Evolutionary conservation across 2,888 invertebrate genomes (phyloP), one percentile per base, ranked within the genome.

Genomic region (Zeuzera pyrina): DNA sequence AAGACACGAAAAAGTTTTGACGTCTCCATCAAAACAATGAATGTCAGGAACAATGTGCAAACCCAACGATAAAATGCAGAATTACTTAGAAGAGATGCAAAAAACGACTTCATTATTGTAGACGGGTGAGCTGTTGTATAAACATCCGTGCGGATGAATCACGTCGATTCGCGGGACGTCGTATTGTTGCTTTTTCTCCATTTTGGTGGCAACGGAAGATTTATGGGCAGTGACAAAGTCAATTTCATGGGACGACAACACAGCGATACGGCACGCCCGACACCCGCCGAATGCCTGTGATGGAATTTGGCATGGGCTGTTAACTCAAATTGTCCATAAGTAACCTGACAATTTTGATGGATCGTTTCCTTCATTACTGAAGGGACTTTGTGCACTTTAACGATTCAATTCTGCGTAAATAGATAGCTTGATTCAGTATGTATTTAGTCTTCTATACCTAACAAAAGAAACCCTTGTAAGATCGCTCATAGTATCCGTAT

Each of bases 221-320:
- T 81, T 81, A 81, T 73, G 70, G 61, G 45, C 66, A 67, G 68
- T 77, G 79, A 79, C 83, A 79, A 72, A 76, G 78, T 79, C 74
- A 73, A 81, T 81, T 79, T 79, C 65, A 71, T 65, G 78, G 72
- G 60, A 52, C 54, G 60, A 49, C 58, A 55, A 48, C 45, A 45
- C 42, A 44, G 52, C 47, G 68, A 71, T 71, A 67, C 52, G 67
- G 66, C 72, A 67, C 62, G 67, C 46, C 58, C 53, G 57, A 43
- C 42, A 49, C 50, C 49, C 47, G 46, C 35, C 42, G 45, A 42
- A 56, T 42, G 56, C 60, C 60, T 63, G 60, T 69, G 63, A 71
- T 56, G 57, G 65, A 63, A 71, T 71, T 71, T 63, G 66, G 59
- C 64, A 63, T 55, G 69, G 69, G 63, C 68, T 72, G 71, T 77